A percentile compares a stretch with the other conserved stretches of the same genome.
phyloP scores from a whole-genome alignment of 2,888 invertebrate genomes.

The Arrhopalites spinosus region DNA sequence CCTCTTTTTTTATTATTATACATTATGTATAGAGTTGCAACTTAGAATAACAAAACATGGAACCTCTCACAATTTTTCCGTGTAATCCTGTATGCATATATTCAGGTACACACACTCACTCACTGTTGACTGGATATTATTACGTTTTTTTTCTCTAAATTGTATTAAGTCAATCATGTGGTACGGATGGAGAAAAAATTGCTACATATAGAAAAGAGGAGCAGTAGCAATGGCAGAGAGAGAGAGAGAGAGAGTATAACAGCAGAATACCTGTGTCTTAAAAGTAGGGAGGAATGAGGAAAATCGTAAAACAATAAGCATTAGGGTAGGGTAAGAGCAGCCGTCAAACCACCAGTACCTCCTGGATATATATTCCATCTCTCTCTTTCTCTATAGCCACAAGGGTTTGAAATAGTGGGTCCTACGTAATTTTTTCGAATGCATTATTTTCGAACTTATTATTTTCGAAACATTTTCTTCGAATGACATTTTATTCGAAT shows the following conservation, averaged over 20 bases:
- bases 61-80: background rate
- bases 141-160: background rate
- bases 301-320: conserved; percentile 34
- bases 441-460: no score
- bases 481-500: no score
- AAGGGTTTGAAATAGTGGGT: no score
- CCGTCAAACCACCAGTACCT: no score
- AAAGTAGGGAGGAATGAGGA: conserved; percentile 25
- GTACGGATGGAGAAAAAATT: background rate
- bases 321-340: conserved; percentile 33
- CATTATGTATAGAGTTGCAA: background rate
- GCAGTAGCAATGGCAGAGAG: conserved; percentile 1
- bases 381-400: no score
- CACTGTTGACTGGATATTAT: background rate
- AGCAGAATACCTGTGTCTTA: conserved; percentile 24
- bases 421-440: no score
- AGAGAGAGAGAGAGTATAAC: no score
- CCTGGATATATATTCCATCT: no score
- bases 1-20: conserved; percentile 5
- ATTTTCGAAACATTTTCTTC: no score
- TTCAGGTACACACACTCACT: background rate
- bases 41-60: background rate
- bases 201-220: background rate
- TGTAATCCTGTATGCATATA: background rate
- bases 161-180: conserved; percentile 23